Conservation (phyloP, 1,140 invertebrate genomes). For the Spodoptera litura region DNA sequence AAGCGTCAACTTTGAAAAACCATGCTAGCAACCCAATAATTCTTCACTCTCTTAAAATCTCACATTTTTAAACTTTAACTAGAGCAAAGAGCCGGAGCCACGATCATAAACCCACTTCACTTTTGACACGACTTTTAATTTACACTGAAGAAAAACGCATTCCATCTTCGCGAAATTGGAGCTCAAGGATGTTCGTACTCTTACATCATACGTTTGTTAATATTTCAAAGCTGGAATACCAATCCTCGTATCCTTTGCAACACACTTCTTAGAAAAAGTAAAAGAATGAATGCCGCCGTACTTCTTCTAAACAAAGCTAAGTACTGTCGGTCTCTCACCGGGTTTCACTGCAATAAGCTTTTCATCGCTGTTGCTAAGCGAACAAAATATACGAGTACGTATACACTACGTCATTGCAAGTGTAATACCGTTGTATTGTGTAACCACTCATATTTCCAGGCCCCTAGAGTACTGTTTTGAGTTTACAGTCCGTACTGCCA, state of each 20-base stretch:
- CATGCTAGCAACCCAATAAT: too few relatives aligned
- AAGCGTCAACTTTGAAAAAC: too few relatives aligned
- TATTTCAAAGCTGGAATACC: slow-evolving; percentile 17
- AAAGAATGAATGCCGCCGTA: slow-evolving; percentile 23
- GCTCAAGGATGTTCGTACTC: not conserved
- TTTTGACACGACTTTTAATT: too few relatives aligned
- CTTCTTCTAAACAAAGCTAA: slow-evolving; percentile 47
- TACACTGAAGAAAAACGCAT: too few relatives aligned
- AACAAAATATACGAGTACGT: slow-evolving; percentile 45
- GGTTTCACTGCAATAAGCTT: slow-evolving; percentile 48
- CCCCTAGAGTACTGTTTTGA: not conserved
- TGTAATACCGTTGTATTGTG: slow-evolving; percentile 22
- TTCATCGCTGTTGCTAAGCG: slow-evolving; percentile 50
- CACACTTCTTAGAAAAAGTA: slow-evolving; percentile 36
- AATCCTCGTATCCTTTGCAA: slow-evolving; percentile 36
- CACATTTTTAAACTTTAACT: too few relatives aligned
- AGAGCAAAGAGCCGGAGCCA: too few relatives aligned
- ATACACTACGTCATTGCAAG: slow-evolving; percentile 24
- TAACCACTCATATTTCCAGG: slow-evolving; percentile 9
- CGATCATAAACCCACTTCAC: too few relatives aligned
- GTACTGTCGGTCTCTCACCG: slow-evolving; percentile 41
- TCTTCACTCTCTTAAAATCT: too few relatives aligned
- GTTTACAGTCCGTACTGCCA: not conserved
- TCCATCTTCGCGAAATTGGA: too few relatives aligned
- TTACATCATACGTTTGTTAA: slow-evolving; percentile 13